Evolutionary conservation across 2,113 vertebrate species (phyloP).

Genomic region (Rhinichthys klamathensis): DNA sequence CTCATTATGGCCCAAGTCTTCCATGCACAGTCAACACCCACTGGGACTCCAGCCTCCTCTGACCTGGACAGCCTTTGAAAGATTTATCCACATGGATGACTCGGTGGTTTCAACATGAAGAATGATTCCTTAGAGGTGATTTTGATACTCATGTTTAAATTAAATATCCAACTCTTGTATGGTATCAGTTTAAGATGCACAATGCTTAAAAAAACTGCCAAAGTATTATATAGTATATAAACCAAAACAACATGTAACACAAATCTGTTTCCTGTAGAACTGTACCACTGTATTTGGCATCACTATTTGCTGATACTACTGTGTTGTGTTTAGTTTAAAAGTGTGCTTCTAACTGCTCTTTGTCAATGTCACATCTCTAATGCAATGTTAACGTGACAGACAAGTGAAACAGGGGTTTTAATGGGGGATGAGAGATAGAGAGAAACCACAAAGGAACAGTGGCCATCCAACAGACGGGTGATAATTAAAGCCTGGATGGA

Average conservation of each 20-base stretch:
- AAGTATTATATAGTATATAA: not conserved
- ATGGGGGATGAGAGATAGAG: constrained; percentile 39
- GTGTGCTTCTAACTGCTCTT: not conserved
- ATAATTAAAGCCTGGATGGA: constrained; percentile 64
- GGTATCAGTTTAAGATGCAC: no score
- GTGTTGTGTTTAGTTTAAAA: constrained; percentile 26
- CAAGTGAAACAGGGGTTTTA: constrained; percentile 37
- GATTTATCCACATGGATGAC: constrained; percentile 38
- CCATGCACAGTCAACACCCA: constrained; percentile 56
- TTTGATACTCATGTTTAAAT: not conserved
- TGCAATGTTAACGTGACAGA: constrained; percentile 56
- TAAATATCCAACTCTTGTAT: no score
- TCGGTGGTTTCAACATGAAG: not conserved
- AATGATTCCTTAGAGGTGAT: not conserved
- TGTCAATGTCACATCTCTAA: constrained; percentile 47
- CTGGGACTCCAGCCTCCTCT: constrained; percentile 15
- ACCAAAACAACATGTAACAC: not conserved
- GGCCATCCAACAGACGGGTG: constrained; percentile 60
- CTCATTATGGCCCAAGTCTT: constrained; percentile 62
- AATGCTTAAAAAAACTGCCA: no score
- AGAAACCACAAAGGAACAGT: constrained; percentile 54
- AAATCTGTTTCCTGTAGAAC: not conserved
- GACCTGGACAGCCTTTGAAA: constrained; percentile 32
- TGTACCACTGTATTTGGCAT: not conserved
- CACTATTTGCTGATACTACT: constrained; percentile 16